These are phyloP conservation scores for Garrulus glandarius DNA, from an alignment of 2,797 vertebrate genomes.

Conservation along the genomic window DNA sequence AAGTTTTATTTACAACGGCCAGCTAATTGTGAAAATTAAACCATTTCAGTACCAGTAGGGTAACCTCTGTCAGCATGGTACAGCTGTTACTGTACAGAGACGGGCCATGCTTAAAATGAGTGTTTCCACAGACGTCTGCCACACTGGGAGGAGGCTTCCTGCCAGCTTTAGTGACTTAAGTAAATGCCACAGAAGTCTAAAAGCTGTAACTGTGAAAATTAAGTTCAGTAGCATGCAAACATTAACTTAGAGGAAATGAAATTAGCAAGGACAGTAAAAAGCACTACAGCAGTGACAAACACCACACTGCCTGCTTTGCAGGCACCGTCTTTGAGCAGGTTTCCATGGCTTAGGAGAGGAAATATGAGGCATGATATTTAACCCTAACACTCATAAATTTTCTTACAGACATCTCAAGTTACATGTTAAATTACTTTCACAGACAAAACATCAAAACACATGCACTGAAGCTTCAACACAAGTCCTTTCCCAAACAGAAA, in stretches of 20 bases:
- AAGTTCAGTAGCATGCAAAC: background rate
- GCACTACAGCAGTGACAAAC: background rate
- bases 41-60: background rate
- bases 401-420: background rate
- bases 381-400: background rate
- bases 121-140: background rate
- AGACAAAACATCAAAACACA: background rate
- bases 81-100: background rate
- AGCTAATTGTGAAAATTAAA: background rate
- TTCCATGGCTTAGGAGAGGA: background rate
- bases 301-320: background rate
- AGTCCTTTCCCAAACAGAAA: background rate
- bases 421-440: background rate
- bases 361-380: background rate
- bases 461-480: background rate
- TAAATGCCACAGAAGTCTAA: background rate
- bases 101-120: fast-evolving
- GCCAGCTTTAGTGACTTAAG: background rate
- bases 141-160: background rate
- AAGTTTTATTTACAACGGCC: background rate
- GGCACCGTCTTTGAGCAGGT: background rate
- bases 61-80: background rate
- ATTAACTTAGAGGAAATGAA: background rate
- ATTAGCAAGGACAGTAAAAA: background rate
- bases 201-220: background rate